A percentile compares a stretch with the other conserved stretches of the same genome.
phyloP scores from a whole-genome alignment of 1,140 invertebrate genomes.

The Agrypnia vestita region DNA sequence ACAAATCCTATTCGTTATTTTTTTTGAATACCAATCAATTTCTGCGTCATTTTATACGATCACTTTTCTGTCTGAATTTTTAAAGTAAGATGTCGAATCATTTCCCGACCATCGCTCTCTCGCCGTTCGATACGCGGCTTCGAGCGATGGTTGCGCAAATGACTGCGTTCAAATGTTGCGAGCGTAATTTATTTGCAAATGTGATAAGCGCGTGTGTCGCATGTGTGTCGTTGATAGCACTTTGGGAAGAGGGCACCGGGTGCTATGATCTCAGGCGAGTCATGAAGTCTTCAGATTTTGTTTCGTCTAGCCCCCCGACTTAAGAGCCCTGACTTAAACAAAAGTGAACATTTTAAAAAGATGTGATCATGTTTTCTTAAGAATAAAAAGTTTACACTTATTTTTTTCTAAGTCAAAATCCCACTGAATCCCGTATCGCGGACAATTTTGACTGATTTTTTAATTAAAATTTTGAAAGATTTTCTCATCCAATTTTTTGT shows the following conservation, averaged over 20 bases:
- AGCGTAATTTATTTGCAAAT: not conserved
- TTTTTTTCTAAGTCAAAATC: constrained; percentile 51
- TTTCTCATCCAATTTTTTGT: constrained; percentile 52
- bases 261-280: constrained; percentile 58
- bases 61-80: no score
- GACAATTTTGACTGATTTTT: constrained; percentile 49
- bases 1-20: not conserved
- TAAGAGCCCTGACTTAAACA: constrained; percentile 52
- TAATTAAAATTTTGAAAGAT: constrained; percentile 53
- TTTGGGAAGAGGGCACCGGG: constrained; percentile 38
- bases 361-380: constrained; percentile 56
- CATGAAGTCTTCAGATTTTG: constrained; percentile 30
- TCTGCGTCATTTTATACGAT: no score
- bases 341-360: constrained; percentile 44
- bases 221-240: constrained; percentile 27
- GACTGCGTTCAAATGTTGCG: not conserved
- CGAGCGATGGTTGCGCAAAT: not conserved
- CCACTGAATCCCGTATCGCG: constrained; percentile 30
- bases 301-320: constrained; percentile 55
- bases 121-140: not conserved
- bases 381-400: constrained; percentile 48
- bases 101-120: not conserved
- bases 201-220: not conserved
- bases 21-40: not conserved
- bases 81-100: no score